Evolutionary conservation across 2,113 vertebrate species (phyloP).

Genomic region (Seriola quinqueradiata): DNA sequence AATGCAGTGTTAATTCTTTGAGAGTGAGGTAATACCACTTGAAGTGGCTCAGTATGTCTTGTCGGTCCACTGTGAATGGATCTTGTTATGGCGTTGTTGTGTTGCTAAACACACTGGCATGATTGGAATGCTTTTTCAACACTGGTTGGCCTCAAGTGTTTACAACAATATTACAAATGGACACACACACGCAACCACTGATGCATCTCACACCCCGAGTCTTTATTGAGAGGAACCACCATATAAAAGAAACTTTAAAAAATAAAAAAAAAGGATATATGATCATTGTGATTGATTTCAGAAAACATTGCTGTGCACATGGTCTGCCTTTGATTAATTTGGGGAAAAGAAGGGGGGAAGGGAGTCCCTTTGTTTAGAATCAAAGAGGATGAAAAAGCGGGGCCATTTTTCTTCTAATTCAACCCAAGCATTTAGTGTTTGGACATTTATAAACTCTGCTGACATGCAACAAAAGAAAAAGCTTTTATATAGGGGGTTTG

Average conservation of each 20-base stretch:
- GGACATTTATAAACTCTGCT: slow-evolving; percentile 37
- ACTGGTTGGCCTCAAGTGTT: slow-evolving; percentile 41
- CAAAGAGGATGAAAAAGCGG: slow-evolving; percentile 18
- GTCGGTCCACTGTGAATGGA: slow-evolving; percentile 48
- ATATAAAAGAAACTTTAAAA: neutral
- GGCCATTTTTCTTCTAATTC: neutral
- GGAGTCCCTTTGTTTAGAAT: slow-evolving; percentile 37
- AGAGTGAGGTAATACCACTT: slow-evolving; percentile 63
- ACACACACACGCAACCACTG: slow-evolving; percentile 20
- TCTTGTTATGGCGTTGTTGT: slow-evolving; percentile 53
- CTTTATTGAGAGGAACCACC: neutral
- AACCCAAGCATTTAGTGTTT: slow-evolving; percentile 28
- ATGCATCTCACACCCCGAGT: neutral
- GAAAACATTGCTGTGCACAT: neutral
- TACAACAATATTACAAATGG: slow-evolving; percentile 32
- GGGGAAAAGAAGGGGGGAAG: neutral
- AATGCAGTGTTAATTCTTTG: slow-evolving; percentile 50
- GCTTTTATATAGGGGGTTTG: slow-evolving; percentile 9
- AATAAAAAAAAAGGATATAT: neutral
- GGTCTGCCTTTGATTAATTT: slow-evolving; percentile 62
- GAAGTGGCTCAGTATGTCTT: slow-evolving; percentile 43
- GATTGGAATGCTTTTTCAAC: slow-evolving; percentile 72
- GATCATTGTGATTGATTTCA: neutral
- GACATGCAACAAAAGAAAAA: slow-evolving; percentile 18
- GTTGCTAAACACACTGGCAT: slow-evolving; percentile 63